Evolutionary conservation across 2,113 vertebrate genomes (phyloP).

Genomic region (Anguilla japonica): DNA sequence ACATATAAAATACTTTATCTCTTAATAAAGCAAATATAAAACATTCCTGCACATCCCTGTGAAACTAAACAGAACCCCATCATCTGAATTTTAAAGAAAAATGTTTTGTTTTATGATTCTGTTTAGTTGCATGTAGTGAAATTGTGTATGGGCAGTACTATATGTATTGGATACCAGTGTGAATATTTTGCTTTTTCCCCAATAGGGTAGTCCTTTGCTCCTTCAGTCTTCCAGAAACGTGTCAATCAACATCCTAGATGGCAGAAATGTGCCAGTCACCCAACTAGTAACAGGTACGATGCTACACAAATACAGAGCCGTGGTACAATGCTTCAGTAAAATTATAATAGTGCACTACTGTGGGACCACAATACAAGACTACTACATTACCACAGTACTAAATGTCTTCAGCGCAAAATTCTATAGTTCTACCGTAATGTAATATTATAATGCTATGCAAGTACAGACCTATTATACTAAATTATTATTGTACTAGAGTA

Average conservation of each 20-base stretch:
- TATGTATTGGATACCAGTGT: neutral
- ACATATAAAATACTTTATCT: no score
- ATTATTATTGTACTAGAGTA: no score
- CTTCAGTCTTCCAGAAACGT: constrained; percentile 98
- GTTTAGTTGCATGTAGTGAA: no score
- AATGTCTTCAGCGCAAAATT: no score
- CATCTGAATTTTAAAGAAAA: neutral
- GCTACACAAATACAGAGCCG: neutral
- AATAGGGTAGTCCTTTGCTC: constrained; percentile 88
- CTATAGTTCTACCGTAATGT: no score
- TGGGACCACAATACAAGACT: no score
- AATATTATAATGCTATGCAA: no score
- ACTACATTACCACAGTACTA: no score
- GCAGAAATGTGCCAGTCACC: constrained; percentile 87
- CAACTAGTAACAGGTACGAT: constrained; percentile 90
- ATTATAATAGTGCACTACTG: no score
- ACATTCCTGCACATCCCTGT: neutral
- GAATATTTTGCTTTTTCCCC: constrained; percentile 51
- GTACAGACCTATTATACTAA: no score
- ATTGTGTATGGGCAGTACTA: no score
- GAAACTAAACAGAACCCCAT: neutral
- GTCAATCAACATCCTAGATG: constrained; percentile 91
- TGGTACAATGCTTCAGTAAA: neutral
- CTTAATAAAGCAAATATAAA: no score
- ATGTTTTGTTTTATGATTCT: neutral